Base-by-base conservation (phyloP, 2,797 vertebrate genomes). In the Spea hammondii region DNA sequence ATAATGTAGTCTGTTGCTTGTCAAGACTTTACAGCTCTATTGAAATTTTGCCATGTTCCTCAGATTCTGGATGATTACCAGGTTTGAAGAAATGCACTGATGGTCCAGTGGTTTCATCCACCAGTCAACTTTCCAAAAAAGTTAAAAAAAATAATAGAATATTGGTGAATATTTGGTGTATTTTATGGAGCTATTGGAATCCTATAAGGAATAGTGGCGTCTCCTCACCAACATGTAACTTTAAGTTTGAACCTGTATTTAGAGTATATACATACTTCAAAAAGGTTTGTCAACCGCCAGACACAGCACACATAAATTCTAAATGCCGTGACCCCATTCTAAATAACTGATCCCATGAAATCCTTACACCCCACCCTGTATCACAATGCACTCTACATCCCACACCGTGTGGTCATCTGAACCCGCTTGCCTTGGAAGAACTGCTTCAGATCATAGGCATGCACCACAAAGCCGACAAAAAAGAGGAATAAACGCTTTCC, bases 251-350 rank as follows among this genome's bases (percentile, higher is more conserved):
- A 5, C 7, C 51, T 53, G 6, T 2, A 53, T 72, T 70, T 71
- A 44, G n/a, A 72, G 44, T 17, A 11, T 5, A n/a, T 62, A 51
- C 45, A 55, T 54, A 77, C 65, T 67, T 81, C 69, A 77, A 76
- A 77, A 67, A 77, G 62, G 79, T 71, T 77, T 77, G 44, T 50
- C 64, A 8, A 8, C 79, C 68, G 64, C 17, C 50, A 68, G 10
- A 80, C 66, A 69, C 55, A 62, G 17, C 9, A 59, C 70, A 59
- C 14, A 62, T 62, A 12, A 59, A 72, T 69, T 14, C 5, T 69
- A 62, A 2, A 48, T 55, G 5, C 13, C 6, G 13, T 5, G 10
- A 44, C 6, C 51, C 69, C 49, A 11, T 6, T 17, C 5, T 66
- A 45, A 47, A 12, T 10, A 10, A 3, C 32, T 32, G 32, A 32